Evolutionary conservation across 2,113 vertebrate species (phyloP).

Genomic region (Myotis lucifugus): DNA sequence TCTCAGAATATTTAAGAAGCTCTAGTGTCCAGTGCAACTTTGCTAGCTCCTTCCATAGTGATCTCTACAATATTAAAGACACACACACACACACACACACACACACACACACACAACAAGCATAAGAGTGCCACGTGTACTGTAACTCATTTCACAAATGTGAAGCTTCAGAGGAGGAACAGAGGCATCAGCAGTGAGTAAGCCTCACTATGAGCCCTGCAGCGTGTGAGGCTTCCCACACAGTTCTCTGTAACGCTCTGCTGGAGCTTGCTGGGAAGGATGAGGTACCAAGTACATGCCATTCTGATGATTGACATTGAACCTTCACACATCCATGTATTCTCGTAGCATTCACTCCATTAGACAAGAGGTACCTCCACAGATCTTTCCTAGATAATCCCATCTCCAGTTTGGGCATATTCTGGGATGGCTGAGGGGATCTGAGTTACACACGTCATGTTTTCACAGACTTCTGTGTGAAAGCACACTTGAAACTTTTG

Average conservation of each 20-base stretch:
- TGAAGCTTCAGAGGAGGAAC: neutral
- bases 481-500: neutral
- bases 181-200: neutral
- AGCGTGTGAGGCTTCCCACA: neutral
- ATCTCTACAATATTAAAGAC: neutral
- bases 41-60: neutral
- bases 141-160: neutral
- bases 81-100: too few relatives aligned
- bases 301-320: neutral
- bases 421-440: neutral
- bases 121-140: neutral
- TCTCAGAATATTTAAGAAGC: neutral
- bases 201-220: neutral
- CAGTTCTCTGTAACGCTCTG: neutral
- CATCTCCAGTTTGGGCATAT: neutral
- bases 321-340: accelerated
- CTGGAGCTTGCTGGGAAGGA: neutral
- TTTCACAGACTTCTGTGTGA: neutral
- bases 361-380: neutral
- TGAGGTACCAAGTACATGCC: accelerated
- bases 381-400: neutral
- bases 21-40: neutral
- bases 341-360: neutral
- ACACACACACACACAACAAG: neutral
- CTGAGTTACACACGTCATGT: neutral